Base-by-base conservation (phyloP, 2,888 invertebrate species). In the Lordiphosa fenestrarum region DNA sequence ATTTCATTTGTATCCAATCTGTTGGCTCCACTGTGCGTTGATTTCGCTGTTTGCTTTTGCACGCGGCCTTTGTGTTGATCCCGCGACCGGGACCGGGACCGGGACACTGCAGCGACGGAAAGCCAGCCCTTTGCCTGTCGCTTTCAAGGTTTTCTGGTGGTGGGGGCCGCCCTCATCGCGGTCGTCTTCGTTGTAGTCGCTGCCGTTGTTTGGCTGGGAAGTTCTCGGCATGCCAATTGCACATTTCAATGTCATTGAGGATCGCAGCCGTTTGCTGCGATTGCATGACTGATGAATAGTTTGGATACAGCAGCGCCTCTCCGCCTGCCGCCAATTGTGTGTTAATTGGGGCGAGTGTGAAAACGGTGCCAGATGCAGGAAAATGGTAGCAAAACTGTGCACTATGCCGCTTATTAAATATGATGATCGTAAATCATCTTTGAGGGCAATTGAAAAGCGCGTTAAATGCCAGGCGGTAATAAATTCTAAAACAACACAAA, bases 391-490 rank as follows among this genome's bases (percentile, higher is more conserved):
- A 54, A 51, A 60, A 53, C 46, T 38, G 66, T 9, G 30, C 9
- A 30, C 53, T 67, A 85, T 82, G 73, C 70, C 74, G 74, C 77
- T 76, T 85, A 80, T 85, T 80, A 80, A 82, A 80, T 75, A 69
- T 69, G 69, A 63, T 66, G 70, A 73, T 74, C 77, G 86, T 87
- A 87, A 87, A 87, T 87, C 87, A 87, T 84, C 52, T 87, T 44
- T 87, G 87, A 86, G 85, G 69, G 80, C 77, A 73, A 76, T 69
- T 75, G 83, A 85, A 78, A 81, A 66, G 83, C 75, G 71, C 66
- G 71, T 54, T 69, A 77, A 74, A 69, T 76, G 60, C 60, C 63
- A 44, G 75, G 47, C 55, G 59, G 72, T 73, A 71, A 86, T 86
- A 87, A 87, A 87, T 87, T 86, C 58, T 75, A 73, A 49, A 56